Evolutionary conservation across 2,888 invertebrate genomes (phyloP).

Genomic region (Dryocosmus kuriphilus): DNA sequence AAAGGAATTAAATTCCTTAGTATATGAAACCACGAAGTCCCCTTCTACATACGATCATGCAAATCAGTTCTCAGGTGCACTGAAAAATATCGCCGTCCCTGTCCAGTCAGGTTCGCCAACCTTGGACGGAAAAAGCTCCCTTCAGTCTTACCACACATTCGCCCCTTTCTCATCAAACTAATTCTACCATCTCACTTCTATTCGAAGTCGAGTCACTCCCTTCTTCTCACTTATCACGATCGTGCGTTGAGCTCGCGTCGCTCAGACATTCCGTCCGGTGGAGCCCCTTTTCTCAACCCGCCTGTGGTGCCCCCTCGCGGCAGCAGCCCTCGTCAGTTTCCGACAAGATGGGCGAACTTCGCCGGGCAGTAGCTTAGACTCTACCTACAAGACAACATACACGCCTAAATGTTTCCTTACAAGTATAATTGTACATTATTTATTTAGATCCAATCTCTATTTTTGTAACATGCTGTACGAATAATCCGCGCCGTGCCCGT

Average conservation of each 20-base stretch:
- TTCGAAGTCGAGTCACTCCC: neutral
- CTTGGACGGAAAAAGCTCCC: constrained; percentile 44
- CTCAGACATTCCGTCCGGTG: constrained; percentile 58
- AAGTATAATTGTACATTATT: constrained; percentile 71
- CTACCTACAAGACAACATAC: constrained; percentile 75
- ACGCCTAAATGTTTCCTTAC: constrained; percentile 70
- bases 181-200: constrained; percentile 3
- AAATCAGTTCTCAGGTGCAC: neutral
- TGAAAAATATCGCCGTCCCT: constrained; percentile 51
- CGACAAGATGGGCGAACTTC: constrained; percentile 75
- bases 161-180: constrained; percentile 13
- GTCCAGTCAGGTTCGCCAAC: constrained; percentile 50
- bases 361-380: constrained; percentile 77
- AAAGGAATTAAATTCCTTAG: neutral
- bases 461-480: constrained; percentile 70
- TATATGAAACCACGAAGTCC: neutral
- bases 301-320: constrained; percentile 66
- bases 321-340: constrained; percentile 69
- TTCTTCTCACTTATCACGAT: constrained; percentile 18
- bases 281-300: constrained; percentile 59
- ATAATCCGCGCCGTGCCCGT: constrained; percentile 53
- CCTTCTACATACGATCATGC: neutral
- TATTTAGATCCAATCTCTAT: constrained; percentile 63
- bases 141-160: constrained; percentile 41
- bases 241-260: constrained; percentile 47